Percentiles rank a stretch among this genome's conserved stretches.
Conservation (phyloP, 2,888 invertebrate species). For the Zaprionus bogoriensis region DNA sequence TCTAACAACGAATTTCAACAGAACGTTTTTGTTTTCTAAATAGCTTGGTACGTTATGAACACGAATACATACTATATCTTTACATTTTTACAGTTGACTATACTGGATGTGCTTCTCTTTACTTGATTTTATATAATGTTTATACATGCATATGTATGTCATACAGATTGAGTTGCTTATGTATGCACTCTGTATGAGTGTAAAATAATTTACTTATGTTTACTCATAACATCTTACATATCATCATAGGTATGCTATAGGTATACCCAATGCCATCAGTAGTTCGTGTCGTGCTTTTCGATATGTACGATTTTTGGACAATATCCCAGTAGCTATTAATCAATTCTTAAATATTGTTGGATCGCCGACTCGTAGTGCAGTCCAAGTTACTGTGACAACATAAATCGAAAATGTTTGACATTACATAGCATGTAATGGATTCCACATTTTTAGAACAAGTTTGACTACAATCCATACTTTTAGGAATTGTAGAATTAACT, state of each 20-base stretch:
- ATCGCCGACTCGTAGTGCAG: too few species aligned
- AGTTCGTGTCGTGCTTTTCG: background rate
- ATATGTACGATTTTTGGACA: background rate
- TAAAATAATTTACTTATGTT: background rate
- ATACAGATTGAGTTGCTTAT: slow-evolving; percentile 1
- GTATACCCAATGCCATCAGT: too few species aligned
- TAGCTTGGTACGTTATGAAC: slow-evolving; percentile 43
- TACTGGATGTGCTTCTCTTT: slow-evolving; percentile 45
- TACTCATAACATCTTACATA: too few species aligned
- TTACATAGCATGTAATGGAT: too few species aligned
- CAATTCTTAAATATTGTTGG: too few species aligned
- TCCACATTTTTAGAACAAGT: too few species aligned
- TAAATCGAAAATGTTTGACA: background rate
- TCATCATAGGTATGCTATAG: too few species aligned
- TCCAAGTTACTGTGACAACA: background rate
- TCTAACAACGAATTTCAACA: slow-evolving; percentile 50
- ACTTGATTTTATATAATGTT: slow-evolving; percentile 41
- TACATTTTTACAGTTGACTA: slow-evolving; percentile 38
- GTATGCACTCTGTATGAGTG: background rate
- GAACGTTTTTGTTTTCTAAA: slow-evolving; percentile 49
- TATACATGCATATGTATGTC: slow-evolving; percentile 26
- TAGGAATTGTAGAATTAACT: too few species aligned
- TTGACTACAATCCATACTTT: too few species aligned
- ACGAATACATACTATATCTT: slow-evolving; percentile 35
- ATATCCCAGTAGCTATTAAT: background rate